Evolutionary conservation across 2,797 vertebrate genomes (phyloP).

Genomic region (Thalassophryne amazonica): DNA sequence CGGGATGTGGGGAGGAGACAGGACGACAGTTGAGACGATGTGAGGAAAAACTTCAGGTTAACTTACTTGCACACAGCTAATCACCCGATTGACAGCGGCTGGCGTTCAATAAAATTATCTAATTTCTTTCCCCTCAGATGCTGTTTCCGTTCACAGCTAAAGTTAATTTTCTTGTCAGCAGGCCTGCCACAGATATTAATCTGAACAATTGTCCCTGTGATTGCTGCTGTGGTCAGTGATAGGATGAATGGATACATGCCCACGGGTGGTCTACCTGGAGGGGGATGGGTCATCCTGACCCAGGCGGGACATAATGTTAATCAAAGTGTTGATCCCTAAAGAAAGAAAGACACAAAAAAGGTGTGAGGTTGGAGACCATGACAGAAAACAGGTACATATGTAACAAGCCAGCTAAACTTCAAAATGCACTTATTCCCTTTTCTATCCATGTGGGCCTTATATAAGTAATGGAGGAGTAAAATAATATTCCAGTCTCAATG

Average conservation of each 20-base stretch:
- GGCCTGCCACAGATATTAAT: slow-evolving; percentile 62
- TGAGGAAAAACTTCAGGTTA: neutral
- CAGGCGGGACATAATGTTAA: slow-evolving; percentile 98
- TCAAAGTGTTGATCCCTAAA: slow-evolving; percentile 96
- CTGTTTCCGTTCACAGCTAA: slow-evolving; percentile 45
- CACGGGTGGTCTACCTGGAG: slow-evolving; percentile 84
- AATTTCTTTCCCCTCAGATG: slow-evolving; percentile 42
- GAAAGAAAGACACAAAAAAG: neutral
- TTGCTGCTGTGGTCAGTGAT: slow-evolving; percentile 59
- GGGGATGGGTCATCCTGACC: slow-evolving; percentile 97
- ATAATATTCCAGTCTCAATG: no score
- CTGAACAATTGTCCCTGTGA: slow-evolving; percentile 46
- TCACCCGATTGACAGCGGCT: slow-evolving; percentile 26
- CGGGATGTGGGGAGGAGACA: neutral
- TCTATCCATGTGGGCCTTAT: no score
- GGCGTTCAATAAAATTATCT: slow-evolving; percentile 50
- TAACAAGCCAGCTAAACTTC: no score
- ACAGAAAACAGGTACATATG: no score
- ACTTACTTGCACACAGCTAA: neutral
- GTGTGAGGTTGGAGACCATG: neutral
- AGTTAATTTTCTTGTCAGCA: slow-evolving; percentile 71
- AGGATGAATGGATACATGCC: slow-evolving; percentile 44
- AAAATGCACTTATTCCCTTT: no score
- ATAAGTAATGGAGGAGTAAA: no score
- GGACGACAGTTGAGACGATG: slow-evolving; percentile 1